phyloP scores from a whole-genome alignment of 2,113 vertebrate species.

The Drymodes brunneopygia region DNA sequence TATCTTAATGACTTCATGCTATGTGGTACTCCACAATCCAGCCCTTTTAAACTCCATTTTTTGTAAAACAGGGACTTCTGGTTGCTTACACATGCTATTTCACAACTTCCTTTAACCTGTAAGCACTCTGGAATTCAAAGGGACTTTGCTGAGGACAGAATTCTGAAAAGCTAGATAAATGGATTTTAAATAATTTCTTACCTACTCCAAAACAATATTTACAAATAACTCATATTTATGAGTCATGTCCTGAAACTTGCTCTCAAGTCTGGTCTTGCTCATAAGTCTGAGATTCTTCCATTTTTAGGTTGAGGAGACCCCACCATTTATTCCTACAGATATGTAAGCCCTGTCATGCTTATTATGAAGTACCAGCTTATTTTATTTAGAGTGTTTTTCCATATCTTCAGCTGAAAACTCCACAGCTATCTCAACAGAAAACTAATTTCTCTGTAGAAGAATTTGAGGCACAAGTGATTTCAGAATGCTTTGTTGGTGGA shows the following conservation, averaged over 20 bases:
- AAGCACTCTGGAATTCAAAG: background rate
- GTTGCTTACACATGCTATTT: background rate
- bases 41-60: background rate
- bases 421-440: background rate
- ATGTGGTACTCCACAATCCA: background rate
- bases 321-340: background rate
- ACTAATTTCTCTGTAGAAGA: background rate
- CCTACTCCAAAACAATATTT: background rate
- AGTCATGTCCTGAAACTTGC: background rate
- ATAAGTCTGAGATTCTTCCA: background rate
- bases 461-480: background rate
- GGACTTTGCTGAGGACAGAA: background rate
- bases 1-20: background rate
- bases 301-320: background rate
- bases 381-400: background rate
- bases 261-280: background rate
- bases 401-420: background rate
- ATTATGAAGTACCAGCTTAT: background rate
- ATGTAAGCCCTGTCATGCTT: background rate
- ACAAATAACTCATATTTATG: background rate
- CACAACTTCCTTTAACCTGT: background rate
- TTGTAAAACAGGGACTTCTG: background rate
- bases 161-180: background rate
- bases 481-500: background rate
- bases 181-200: background rate